Evolutionary conservation across 2,797 vertebrate genomes (phyloP).

Genomic region (Cottoperca gobio): DNA sequence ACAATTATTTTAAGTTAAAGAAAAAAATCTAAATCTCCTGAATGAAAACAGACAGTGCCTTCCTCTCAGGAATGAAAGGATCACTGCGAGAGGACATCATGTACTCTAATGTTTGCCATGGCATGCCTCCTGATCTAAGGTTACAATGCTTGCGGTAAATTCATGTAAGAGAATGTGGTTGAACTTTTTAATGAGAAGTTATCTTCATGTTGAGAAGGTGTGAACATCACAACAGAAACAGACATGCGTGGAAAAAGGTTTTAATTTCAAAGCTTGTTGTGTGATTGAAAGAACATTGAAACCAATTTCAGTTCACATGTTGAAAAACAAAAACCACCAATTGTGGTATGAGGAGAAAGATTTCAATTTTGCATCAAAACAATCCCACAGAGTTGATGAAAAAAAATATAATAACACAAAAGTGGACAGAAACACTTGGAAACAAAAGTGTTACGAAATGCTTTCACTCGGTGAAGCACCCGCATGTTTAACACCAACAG

Average conservation of each 20-base stretch:
- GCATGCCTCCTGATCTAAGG: neutral
- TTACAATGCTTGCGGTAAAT: neutral
- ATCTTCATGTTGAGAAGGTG: neutral
- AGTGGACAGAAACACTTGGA: constrained; percentile 45
- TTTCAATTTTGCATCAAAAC: constrained; percentile 44
- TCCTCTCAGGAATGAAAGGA: neutral
- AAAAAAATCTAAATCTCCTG: neutral
- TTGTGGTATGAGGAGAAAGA: constrained; percentile 24
- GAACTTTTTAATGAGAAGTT: neutral
- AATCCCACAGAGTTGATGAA: constrained; percentile 33
- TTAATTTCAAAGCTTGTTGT: constrained; percentile 73
- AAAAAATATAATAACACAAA: constrained; percentile 42
- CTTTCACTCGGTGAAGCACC: constrained; percentile 36
- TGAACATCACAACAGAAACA: constrained; percentile 17
- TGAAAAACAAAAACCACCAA: constrained; percentile 45
- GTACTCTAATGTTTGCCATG: neutral
- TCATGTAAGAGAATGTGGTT: neutral
- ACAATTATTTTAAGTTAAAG: neutral
- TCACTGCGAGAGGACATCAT: neutral
- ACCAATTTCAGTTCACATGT: constrained; percentile 34
- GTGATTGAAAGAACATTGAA: constrained; percentile 53
- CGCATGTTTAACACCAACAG: constrained; percentile 52
- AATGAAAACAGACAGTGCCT: neutral
- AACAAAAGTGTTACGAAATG: constrained; percentile 43
- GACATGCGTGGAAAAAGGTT: constrained; percentile 46